These are phyloP conservation scores for Drosophila picticornis DNA, from an alignment of 2,888 invertebrate species.

Conservation along the genomic window DNA sequence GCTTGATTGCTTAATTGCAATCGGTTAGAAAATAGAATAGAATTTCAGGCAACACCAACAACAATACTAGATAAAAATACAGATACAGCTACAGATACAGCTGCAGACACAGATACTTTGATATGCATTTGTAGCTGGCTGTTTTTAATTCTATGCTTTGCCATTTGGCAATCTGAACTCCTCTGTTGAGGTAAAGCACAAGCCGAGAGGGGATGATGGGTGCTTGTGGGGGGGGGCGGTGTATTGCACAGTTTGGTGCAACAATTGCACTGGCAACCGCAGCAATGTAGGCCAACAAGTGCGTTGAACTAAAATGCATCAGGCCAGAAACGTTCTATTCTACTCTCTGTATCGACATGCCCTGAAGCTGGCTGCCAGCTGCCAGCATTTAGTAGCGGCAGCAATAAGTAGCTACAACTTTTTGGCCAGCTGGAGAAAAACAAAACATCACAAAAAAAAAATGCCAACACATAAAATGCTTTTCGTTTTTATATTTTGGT, in stretches of 20 bases:
- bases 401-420: slow-evolving; percentile 16
- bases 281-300: slow-evolving; percentile 83
- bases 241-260: slow-evolving; percentile 42
- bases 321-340: slow-evolving; percentile 32
- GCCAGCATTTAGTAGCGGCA: not conserved
- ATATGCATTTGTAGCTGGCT: slow-evolving; percentile 40
- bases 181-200: slow-evolving; percentile 5
- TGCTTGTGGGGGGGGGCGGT: slow-evolving; percentile 19
- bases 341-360: slow-evolving; percentile 34
- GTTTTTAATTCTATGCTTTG: slow-evolving; percentile 51
- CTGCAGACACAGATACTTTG: slow-evolving; percentile 22
- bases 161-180: slow-evolving; percentile 20
- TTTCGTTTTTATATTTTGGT: not conserved
- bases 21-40: slow-evolving; percentile 43
- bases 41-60: slow-evolving; percentile 15
- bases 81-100: slow-evolving; percentile 4
- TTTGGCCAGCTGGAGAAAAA: slow-evolving; percentile 18
- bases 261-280: slow-evolving; percentile 16
- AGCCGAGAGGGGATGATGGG: not conserved
- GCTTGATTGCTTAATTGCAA: slow-evolving; percentile 64
- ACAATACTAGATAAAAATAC: not conserved
- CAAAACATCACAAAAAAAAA: too few relatives aligned
- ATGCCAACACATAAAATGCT: not conserved
- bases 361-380: slow-evolving; percentile 16
- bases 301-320: slow-evolving; percentile 77